Evolutionary conservation across 2,888 invertebrate species (phyloP).

Genomic region (Erebia palarica): DNA sequence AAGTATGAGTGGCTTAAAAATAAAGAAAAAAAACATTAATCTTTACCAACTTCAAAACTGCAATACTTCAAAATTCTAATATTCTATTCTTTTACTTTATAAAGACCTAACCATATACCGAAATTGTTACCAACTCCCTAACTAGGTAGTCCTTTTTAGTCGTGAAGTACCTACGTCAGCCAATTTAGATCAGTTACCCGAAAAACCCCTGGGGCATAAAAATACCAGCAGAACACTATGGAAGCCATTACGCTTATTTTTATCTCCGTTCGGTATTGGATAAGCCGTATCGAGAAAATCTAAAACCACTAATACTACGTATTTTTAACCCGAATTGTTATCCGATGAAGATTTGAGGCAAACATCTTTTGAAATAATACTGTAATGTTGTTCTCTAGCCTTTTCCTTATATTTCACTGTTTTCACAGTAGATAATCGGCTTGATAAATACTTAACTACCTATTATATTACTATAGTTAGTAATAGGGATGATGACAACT

Average conservation of each 20-base stretch:
- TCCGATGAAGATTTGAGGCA: background rate
- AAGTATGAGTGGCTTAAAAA: no score
- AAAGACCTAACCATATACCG: no score
- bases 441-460: no score
- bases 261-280: background rate
- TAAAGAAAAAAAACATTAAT: no score
- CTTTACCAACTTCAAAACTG: no score
- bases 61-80: no score
- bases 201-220: background rate
- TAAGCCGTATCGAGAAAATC: background rate
- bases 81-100: no score
- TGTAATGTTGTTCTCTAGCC: no score
- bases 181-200: slow-evolving; percentile 28
- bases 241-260: slow-evolving; percentile 12
- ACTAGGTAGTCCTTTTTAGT: slow-evolving; percentile 12
- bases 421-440: no score
- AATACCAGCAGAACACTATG: slow-evolving; percentile 2
- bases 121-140: background rate
- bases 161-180: slow-evolving; percentile 14
- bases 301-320: background rate
- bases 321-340: background rate
- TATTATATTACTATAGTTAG: no score
- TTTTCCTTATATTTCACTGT: no score
- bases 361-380: background rate
- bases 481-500: no score